These are phyloP conservation scores for Atherinomorus stipes DNA, from an alignment of 2,113 vertebrate species.

Conservation along the genomic window DNA sequence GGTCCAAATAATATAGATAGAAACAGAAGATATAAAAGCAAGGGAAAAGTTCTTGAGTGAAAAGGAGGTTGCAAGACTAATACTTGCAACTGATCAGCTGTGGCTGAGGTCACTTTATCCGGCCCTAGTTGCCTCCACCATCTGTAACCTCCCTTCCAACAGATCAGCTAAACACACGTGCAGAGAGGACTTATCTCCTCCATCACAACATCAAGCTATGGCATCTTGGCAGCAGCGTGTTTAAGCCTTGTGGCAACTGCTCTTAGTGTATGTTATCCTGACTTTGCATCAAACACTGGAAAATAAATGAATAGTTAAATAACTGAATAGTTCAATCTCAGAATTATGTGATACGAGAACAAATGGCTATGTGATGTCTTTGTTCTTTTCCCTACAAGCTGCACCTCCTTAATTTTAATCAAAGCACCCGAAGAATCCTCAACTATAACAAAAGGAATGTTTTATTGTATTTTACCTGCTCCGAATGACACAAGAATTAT, in stretches of 20 bases:
- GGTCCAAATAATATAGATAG: constrained; percentile 20
- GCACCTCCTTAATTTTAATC: constrained; percentile 41
- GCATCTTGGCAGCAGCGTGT: constrained; percentile 16
- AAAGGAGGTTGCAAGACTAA: constrained; percentile 21
- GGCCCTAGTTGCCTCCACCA: constrained; percentile 54
- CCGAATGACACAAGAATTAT: constrained; percentile 20
- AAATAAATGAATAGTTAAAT: no score
- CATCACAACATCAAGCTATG: constrained; percentile 42
- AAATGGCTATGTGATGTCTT: constrained; percentile 18
- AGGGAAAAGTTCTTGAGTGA: constrained; percentile 3
- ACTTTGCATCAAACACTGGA: constrained; percentile 40
- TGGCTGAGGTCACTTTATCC: constrained; percentile 59
- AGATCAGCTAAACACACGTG: constrained; percentile 53
- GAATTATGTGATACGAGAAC: constrained; percentile 39
- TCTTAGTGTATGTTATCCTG: constrained; percentile 28
- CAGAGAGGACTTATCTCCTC: constrained; percentile 55
- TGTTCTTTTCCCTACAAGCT: constrained; percentile 29
- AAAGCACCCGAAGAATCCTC: constrained; percentile 29
- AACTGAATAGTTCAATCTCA: constrained; percentile 1
- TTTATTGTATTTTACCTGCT: background rate
- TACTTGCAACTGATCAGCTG: constrained; percentile 19
- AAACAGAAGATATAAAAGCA: background rate
- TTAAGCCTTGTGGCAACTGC: constrained; percentile 35
- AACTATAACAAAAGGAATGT: constrained; percentile 2
- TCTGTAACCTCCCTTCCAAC: constrained; percentile 60